Evolutionary conservation across 2,113 vertebrate species (phyloP).

Genomic region (Marmota flaviventris): DNA sequence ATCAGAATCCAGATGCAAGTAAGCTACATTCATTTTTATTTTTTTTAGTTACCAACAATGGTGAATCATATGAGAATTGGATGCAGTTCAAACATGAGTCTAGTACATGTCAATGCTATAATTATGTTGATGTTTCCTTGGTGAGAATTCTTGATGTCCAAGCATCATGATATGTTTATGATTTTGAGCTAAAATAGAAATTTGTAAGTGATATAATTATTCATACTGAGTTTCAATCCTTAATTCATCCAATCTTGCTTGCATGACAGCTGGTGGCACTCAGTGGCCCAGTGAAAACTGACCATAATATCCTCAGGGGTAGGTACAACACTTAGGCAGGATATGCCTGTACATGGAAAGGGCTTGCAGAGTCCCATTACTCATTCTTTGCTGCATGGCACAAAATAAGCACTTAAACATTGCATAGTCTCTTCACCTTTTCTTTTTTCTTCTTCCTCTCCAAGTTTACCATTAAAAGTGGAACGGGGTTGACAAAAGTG

Average conservation of each 20-base stretch:
- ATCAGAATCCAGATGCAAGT: conserved; percentile 31
- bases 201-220: conserved; percentile 53
- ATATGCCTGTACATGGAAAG: not conserved
- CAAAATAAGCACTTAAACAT: not conserved
- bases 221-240: conserved; percentile 29
- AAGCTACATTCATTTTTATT: not conserved
- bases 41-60: not conserved
- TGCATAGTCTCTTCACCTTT: not conserved
- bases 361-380: not conserved
- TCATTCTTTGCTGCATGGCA: not conserved
- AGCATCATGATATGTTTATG: not conserved
- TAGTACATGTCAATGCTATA: not conserved
- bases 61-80: conserved; percentile 18
- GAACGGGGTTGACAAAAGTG: not conserved
- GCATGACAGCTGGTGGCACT: not conserved
- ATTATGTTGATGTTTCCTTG: conserved; percentile 29
- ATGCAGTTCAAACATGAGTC: not conserved
- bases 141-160: conserved; percentile 28
- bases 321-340: not conserved
- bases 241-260: conserved; percentile 22
- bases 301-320: not conserved
- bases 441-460: not conserved
- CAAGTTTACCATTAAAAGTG: not conserved
- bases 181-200: conserved; percentile 33
- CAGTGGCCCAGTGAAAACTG: not conserved